Evolutionary conservation across 2,113 vertebrate genomes (phyloP).

Genomic region (Antechinus stuartii): DNA sequence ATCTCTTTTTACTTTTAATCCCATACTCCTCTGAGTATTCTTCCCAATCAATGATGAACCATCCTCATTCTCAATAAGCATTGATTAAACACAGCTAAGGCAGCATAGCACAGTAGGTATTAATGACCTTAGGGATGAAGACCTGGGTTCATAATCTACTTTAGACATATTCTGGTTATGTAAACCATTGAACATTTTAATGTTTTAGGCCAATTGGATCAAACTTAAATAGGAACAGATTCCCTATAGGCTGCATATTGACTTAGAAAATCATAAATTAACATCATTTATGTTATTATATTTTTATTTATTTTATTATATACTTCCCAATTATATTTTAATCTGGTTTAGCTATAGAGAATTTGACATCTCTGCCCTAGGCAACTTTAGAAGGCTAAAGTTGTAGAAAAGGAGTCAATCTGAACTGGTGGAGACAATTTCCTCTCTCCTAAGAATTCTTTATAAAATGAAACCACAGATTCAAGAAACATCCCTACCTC

Average conservation of each 20-base stretch:
- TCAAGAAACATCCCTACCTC: neutral
- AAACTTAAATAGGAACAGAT: neutral
- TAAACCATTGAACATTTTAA: neutral
- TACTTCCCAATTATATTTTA: neutral
- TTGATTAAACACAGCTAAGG: neutral
- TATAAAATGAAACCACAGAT: neutral
- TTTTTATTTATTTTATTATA: neutral
- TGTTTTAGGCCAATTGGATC: neutral
- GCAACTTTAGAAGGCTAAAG: neutral
- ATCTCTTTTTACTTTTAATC: neutral
- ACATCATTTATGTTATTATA: neutral
- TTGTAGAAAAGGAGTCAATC: neutral
- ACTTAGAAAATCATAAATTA: neutral
- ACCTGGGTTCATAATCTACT: neutral
- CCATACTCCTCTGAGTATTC: neutral
- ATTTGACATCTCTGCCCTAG: neutral
- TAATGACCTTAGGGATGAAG: neutral
- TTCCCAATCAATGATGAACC: constrained; percentile 21
- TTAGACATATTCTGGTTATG: neutral
- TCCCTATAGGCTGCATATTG: neutral
- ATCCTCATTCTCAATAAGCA: constrained; percentile 9
- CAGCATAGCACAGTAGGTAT: neutral
- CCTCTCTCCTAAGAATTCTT: neutral
- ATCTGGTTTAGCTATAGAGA: neutral
- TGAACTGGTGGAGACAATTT: neutral